Percentiles rank a stretch among this genome's conserved stretches.
These are phyloP conservation scores for Anthophora plumipes DNA, from an alignment of 2,888 invertebrate genomes.

Conservation along the genomic window DNA sequence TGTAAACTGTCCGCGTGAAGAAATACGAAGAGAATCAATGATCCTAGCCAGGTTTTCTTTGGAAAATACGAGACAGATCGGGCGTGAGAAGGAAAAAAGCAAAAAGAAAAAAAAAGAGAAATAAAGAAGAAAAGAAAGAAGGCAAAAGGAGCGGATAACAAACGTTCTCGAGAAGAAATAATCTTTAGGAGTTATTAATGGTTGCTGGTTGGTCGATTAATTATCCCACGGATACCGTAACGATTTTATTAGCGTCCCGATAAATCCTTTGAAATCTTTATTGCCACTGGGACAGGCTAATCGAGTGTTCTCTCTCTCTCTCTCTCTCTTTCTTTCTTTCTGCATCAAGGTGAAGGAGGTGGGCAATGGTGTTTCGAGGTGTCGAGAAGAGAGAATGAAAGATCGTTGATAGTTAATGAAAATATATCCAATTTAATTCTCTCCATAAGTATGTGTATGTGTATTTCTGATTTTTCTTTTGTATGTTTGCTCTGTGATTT, in stretches of 20 bases:
- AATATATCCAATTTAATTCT: neutral
- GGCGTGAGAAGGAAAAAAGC: neutral
- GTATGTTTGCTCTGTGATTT: too few species aligned
- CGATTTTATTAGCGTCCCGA: conserved; percentile 49
- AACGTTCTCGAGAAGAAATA: conserved; percentile 42
- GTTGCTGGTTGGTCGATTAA: conserved; percentile 37
- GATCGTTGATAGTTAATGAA: conserved; percentile 25
- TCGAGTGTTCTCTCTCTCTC: neutral
- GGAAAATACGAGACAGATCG: conserved; percentile 29
- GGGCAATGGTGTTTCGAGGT: conserved; percentile 12
- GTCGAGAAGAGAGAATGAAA: conserved; percentile 33
- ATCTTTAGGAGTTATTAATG: conserved; percentile 50
- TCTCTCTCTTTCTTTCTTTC: neutral
- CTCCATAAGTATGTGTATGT: too few species aligned
- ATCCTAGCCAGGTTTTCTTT: conserved; percentile 13
- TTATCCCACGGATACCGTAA: conserved; percentile 39
- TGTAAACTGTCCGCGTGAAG: conserved; percentile 5
- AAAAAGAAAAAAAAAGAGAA: neutral
- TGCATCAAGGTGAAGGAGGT: neutral
- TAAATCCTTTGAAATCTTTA: conserved; percentile 54
- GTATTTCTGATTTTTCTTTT: too few species aligned
- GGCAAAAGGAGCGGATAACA: neutral
- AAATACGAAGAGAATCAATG: conserved; percentile 42
- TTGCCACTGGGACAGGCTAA: conserved; percentile 45
- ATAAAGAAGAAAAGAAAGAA: fast-evolving